Percentiles rank a stretch among this genome's conserved stretches.
phyloP scores from a whole-genome alignment of 2,888 invertebrate species.

The Synanthedon myopaeformis region DNA sequence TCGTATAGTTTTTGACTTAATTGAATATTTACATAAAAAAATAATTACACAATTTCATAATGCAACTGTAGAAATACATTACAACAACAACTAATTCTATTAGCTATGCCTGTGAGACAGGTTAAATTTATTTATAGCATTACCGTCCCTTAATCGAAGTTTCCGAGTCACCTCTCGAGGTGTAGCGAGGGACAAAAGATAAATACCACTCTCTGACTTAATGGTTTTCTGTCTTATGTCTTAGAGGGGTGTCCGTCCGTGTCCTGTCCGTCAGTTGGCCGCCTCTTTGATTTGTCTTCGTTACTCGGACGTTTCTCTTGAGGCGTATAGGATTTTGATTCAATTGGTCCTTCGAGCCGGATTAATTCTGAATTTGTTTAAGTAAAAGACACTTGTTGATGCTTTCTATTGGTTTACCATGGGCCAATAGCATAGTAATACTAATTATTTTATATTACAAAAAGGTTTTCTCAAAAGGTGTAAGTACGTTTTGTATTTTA shows the following conservation, averaged over 20 bases:
- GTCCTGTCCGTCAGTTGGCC: constrained; percentile 38
- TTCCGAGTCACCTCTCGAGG: constrained; percentile 19
- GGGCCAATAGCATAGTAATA: no score
- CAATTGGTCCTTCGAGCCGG: constrained; percentile 18
- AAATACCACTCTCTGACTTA: constrained; percentile 60
- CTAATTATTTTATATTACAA: no score
- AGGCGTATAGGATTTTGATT: constrained; percentile 35
- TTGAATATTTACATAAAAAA: no score
- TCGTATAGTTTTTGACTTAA: no score
- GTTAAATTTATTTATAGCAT: neutral
- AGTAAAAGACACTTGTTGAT: no score
- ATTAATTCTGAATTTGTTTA: constrained; percentile 11
- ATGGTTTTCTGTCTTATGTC: constrained; percentile 51
- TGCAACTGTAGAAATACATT: no score
- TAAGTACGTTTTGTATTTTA: no score
- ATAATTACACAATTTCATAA: no score
- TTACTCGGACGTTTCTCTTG: constrained; percentile 44
- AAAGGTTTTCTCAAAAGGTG: no score
- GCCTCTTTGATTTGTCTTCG: constrained; percentile 64
- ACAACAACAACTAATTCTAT: neutral
- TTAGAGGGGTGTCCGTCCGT: constrained; percentile 46
- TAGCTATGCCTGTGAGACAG: neutral
- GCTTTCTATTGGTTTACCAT: no score
- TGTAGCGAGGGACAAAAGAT: constrained; percentile 30
- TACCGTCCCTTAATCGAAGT: constrained; percentile 28